A percentile compares a stretch with the other conserved stretches of the same genome.
phyloP scores from a whole-genome alignment of 2,113 vertebrate genomes.

The Rhadina sibilatrix region DNA sequence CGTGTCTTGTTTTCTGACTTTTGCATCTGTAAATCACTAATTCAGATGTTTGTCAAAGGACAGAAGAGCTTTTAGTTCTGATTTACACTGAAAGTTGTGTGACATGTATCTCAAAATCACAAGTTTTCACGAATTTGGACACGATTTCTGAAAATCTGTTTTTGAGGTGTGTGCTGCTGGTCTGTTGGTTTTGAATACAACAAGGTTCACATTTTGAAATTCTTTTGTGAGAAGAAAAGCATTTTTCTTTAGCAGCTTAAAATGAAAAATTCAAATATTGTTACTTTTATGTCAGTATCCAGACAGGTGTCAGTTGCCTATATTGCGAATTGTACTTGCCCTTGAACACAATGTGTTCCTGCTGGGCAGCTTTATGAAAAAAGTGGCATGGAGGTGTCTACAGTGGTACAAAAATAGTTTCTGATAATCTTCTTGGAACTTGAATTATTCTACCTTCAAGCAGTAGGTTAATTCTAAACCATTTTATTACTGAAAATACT shows the following conservation, averaged over 20 bases:
- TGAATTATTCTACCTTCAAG: background rate
- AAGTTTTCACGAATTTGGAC: background rate
- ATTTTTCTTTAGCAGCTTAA: background rate
- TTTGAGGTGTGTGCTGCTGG: background rate
- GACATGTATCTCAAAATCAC: background rate
- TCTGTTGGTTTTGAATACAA: background rate
- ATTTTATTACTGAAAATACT: background rate
- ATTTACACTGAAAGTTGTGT: background rate
- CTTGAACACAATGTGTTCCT: background rate
- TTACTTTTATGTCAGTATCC: background rate
- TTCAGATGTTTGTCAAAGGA: background rate
- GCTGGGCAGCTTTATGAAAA: background rate
- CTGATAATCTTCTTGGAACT: background rate
- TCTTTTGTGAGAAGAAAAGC: background rate
- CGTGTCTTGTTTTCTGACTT: background rate
- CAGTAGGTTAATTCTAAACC: background rate
- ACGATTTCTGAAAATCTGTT: accelerated
- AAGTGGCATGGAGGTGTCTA: background rate
- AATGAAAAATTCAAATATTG: background rate
- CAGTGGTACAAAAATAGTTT: background rate
- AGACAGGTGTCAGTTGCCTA: background rate
- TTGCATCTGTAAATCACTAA: background rate
- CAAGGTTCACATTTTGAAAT: background rate
- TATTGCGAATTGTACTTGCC: background rate
- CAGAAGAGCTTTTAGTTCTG: background rate